Percentiles rank a stretch among this genome's conserved stretches.
Conservation (phyloP, 2,888 invertebrate genomes). For the Drosophila heteroneura region DNA sequence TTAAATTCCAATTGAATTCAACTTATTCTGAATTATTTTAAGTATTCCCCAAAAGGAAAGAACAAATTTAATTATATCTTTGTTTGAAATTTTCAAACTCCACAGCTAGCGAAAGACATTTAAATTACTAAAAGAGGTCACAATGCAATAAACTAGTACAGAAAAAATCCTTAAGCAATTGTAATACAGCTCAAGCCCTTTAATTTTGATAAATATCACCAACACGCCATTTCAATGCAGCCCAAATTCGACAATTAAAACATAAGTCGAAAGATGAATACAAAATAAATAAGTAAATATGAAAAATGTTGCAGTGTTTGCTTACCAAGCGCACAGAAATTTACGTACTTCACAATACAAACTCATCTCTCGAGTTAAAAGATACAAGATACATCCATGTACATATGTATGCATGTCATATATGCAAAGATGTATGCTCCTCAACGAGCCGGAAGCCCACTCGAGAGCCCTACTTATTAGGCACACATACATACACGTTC, state of each 20-base stretch:
- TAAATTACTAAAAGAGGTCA: not conserved
- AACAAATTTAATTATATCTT: not conserved
- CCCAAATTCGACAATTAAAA: not conserved
- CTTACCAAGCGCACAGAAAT: not conserved
- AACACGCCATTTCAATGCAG: not conserved
- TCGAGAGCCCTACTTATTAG: conserved; percentile 51
- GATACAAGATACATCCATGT: conserved; percentile 1
- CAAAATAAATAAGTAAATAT: not conserved
- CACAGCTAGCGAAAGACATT: not conserved
- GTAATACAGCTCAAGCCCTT: not conserved
- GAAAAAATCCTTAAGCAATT: not conserved
- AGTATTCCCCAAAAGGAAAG: not conserved
- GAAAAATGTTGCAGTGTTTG: not conserved
- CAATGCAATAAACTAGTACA: not conserved
- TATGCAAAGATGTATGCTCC: not conserved
- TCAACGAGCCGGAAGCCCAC: conserved; percentile 22
- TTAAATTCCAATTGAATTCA: not conserved
- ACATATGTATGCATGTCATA: not conserved
- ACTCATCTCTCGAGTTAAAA: not conserved
- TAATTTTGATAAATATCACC: not conserved
- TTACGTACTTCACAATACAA: not conserved
- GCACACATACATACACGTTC: not conserved
- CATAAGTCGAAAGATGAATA: not conserved
- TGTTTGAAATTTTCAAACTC: not conserved
- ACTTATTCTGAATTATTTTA: not conserved